Evolutionary conservation across 2,888 invertebrate genomes (phyloP).

Genomic region (Thera obeliscata): DNA sequence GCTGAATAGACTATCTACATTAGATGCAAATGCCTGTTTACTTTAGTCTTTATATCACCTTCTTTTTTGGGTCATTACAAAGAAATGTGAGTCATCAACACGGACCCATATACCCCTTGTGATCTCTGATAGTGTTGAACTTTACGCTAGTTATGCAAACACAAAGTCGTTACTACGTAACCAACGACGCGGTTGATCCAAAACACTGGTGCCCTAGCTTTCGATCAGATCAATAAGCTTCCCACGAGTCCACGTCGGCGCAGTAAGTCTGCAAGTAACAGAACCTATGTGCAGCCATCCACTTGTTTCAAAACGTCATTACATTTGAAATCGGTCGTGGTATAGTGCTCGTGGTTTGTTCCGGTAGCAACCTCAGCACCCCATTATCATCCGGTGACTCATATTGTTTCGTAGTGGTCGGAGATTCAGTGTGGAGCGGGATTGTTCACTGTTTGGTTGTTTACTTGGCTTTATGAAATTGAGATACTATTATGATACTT

Average conservation of each 20-base stretch:
- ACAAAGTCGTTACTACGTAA: constrained; percentile 48
- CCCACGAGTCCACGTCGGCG: constrained; percentile 69
- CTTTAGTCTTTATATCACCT: not conserved
- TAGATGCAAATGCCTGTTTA: too few species aligned
- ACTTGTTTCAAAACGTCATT: constrained; percentile 42
- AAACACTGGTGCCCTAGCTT: constrained; percentile 55
- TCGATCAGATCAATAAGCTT: constrained; percentile 75
- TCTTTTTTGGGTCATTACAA: constrained; percentile 15
- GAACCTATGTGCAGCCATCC: constrained; percentile 47
- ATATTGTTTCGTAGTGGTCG: constrained; percentile 46
- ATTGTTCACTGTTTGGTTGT: constrained; percentile 44
- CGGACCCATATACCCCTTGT: constrained; percentile 12
- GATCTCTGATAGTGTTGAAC: constrained; percentile 22
- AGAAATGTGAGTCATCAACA: constrained; percentile 19
- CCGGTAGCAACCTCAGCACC: constrained; percentile 66
- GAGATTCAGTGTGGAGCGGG: constrained; percentile 51
- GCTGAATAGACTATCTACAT: too few species aligned
- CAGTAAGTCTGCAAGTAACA: constrained; percentile 64
- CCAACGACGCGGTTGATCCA: constrained; percentile 58
- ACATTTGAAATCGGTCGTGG: constrained; percentile 58
- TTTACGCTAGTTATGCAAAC: constrained; percentile 26
- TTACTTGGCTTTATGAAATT: constrained; percentile 68
- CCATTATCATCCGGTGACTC: constrained; percentile 55
- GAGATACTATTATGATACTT: constrained; percentile 76
- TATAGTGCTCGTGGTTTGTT: constrained; percentile 49